Percentiles rank a stretch among this genome's conserved stretches.
phyloP scores from a whole-genome alignment of 2,797 vertebrate genomes.

The Lithobates sylvaticus region DNA sequence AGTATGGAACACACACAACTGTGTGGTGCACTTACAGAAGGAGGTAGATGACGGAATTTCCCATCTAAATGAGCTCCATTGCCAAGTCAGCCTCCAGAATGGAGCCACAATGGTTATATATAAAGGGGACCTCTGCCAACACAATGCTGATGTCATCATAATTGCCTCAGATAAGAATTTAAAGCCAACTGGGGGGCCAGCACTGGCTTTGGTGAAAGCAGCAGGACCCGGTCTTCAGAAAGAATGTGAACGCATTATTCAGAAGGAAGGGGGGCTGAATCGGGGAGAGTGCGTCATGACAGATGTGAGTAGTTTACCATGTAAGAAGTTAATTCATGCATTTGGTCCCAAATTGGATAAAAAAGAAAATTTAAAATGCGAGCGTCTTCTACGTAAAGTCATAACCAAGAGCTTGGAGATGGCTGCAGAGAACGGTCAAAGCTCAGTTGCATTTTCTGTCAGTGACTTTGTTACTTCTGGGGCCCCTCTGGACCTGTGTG shows the following conservation, averaged over 20 bases:
- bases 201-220: constrained; percentile 72
- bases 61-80: constrained; percentile 34
- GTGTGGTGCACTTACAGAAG: constrained; percentile 78
- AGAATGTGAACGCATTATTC: constrained; percentile 71
- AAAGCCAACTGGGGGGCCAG: constrained; percentile 77
- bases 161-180: constrained; percentile 84
- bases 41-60: constrained; percentile 26
- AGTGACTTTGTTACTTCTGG: constrained; percentile 83
- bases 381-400: constrained; percentile 64
- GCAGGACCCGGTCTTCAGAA: constrained; percentile 82
- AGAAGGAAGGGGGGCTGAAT: constrained; percentile 57
- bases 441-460: constrained; percentile 82
- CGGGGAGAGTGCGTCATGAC: constrained; percentile 74
- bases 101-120: constrained; percentile 76
- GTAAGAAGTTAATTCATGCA: constrained; percentile 80
- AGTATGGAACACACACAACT: constrained; percentile 68
- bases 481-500: constrained; percentile 81
- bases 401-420: constrained; percentile 75
- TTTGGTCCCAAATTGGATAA: constrained; percentile 80
- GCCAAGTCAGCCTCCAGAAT: constrained; percentile 65
- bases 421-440: constrained; percentile 67
- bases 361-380: fast-evolving
- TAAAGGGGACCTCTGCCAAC: constrained; percentile 76
- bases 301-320: constrained; percentile 75
- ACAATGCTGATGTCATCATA: constrained; percentile 80